Percentiles rank a stretch among this genome's conserved stretches.
phyloP scores from a whole-genome alignment of 2,797 vertebrate genomes.

The Melanotaenia boesemani region DNA sequence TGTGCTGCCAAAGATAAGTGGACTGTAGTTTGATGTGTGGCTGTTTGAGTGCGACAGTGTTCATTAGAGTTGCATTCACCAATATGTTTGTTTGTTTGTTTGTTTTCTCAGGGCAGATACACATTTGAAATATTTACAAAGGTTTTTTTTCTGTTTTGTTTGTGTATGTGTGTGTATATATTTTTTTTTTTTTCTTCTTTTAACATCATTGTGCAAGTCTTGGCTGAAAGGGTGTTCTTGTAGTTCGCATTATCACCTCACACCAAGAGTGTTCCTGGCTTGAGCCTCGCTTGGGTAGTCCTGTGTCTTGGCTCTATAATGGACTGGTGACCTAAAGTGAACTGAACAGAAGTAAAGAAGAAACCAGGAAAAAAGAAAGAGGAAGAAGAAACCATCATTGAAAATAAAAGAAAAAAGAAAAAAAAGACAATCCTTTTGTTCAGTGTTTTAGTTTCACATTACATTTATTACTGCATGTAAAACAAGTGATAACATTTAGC shows the following conservation, averaged over 20 bases:
- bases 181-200: too few species aligned
- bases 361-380: not conserved
- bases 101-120: not conserved
- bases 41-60: conserved; percentile 21
- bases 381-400: not conserved
- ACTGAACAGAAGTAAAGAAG: not conserved
- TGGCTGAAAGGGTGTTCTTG: too few species aligned
- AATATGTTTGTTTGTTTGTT: not conserved
- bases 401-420: not conserved
- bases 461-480: not conserved
- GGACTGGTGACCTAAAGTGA: not conserved
- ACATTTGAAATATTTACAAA: not conserved
- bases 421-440: not conserved
- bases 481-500: not conserved
- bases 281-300: too few species aligned
- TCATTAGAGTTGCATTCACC: not conserved
- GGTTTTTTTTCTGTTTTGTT: too few species aligned
- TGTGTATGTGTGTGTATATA: too few species aligned
- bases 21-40: conserved; percentile 35
- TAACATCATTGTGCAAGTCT: too few species aligned
- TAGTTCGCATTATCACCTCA: too few species aligned
- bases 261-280: too few species aligned
- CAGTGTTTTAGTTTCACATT: not conserved
- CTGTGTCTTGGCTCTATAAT: too few species aligned
- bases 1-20: conserved; percentile 44